Evolutionary conservation across 2,888 invertebrate species (phyloP), one percentile per base, ranked within the genome.

Genomic region (Xestia sexstrigata): DNA sequence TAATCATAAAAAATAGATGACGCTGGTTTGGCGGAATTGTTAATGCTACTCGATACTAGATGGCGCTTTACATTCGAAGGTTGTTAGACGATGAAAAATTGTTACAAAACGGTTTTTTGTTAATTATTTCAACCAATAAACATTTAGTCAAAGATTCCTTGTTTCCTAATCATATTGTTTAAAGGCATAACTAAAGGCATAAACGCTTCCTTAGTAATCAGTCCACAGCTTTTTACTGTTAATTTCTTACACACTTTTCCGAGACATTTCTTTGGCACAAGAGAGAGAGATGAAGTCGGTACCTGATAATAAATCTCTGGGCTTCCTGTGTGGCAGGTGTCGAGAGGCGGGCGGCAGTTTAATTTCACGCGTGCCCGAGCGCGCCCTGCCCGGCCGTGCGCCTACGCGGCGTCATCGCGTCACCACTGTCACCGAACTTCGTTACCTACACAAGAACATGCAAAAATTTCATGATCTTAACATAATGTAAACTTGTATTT

Each of bases 321-420:
- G 62, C 67, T 80, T 86, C 69, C 65, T 65, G 69, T 78, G 70
- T n/a, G 67, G 66, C 81, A 83, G 77, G 83, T 86, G 86, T 63
- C 42, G 77, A 88, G 71, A 81, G 75, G 81, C 80, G 83, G 73
- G 79, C 79, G 67, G 79, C 65, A 79, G 76, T 85, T 89, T 89
- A 89, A 91, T 91, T 91, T 89, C 87, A 90, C 88, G 91, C 90
- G 79, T 83, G 83, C 65, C 76, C 79, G 70, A 79, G 74, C 79
- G 71, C 67, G 72, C n/a, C 67, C 69, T 74, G 74, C 75, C 55
- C 26, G 69, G 78, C 45, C 26, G 35, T 70, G 79, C 86, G 81
- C 86, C 84, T 79, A 76, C 83, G 75, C 86, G 69, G 23, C 78
- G 55, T 70, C 78, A 55, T 47, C 70, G 80, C 78, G 55, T 70